These are phyloP conservation scores for Mya arenaria DNA, from an alignment of 1,140 invertebrate species.

Conservation along the genomic window DNA sequence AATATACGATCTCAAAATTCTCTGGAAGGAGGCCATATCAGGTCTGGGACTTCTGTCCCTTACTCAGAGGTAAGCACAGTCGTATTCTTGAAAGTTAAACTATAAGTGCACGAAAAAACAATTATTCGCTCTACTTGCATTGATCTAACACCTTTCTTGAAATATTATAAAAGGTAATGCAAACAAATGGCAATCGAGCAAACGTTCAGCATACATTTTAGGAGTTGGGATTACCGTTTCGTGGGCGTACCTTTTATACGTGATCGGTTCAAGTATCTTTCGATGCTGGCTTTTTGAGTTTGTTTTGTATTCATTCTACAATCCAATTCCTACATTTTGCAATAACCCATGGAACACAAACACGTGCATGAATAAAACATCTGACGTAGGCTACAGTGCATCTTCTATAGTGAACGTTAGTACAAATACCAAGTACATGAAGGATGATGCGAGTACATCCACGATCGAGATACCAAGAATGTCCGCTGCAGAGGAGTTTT, in stretches of 20 bases:
- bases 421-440: not conserved
- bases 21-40: constrained; percentile 34
- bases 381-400: not conserved
- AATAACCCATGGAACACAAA: constrained; percentile 87
- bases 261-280: constrained; percentile 97
- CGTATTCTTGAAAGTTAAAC: no score
- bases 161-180: no score
- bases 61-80: constrained; percentile 37
- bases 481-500: constrained; percentile 31
- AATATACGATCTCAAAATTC: constrained; percentile 46
- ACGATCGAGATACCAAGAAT: not conserved
- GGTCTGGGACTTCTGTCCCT: constrained; percentile 32
- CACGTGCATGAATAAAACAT: constrained; percentile 1
- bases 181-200: no score
- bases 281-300: constrained; percentile 98
- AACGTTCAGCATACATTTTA: no score
- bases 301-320: constrained; percentile 96
- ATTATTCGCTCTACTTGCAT: no score
- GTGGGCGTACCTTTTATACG: constrained; percentile 52
- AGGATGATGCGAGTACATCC: not conserved
- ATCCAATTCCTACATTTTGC: constrained; percentile 94
- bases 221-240: constrained; percentile 47
- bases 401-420: not conserved
- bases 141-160: no score
- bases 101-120: no score